A percentile compares a stretch with the other conserved stretches of the same genome.
Evolutionary conservation across 1,140 invertebrate species (phyloP).

Genomic region (Patella vulgata): DNA sequence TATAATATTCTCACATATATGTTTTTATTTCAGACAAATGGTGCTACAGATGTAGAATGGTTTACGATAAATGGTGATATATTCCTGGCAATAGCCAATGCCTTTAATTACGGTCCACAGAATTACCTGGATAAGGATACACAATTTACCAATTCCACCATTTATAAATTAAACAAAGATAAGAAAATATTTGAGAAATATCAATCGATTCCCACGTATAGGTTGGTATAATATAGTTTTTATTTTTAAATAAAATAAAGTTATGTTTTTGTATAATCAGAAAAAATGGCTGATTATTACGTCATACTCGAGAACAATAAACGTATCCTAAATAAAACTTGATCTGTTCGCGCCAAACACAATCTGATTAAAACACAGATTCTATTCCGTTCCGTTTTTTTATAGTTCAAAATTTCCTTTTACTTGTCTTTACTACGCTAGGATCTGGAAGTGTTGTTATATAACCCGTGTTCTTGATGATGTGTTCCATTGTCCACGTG

Average conservation of each 20-base stretch:
- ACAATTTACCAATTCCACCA: conserved; percentile 58
- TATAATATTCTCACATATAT: too few species aligned
- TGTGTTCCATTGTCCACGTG: conserved; percentile 2
- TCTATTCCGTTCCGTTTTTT: neutral
- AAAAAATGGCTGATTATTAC: neutral
- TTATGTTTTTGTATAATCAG: neutral
- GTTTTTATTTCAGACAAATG: conserved; percentile 57
- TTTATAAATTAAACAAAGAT: conserved; percentile 55
- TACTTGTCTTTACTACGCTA: too few species aligned
- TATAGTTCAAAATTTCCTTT: too few species aligned
- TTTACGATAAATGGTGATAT: conserved; percentile 51
- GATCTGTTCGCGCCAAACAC: neutral
- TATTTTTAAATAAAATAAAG: neutral
- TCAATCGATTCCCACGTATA: conserved; percentile 56
- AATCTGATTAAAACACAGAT: neutral
- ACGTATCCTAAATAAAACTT: neutral
- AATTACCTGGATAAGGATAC: conserved; percentile 50
- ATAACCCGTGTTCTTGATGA: too few species aligned
- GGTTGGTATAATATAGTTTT: conserved; percentile 50
- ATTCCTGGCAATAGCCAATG: conserved; percentile 60
- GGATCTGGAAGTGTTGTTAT: too few species aligned
- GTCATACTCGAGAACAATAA: neutral
- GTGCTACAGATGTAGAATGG: conserved; percentile 62
- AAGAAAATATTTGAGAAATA: conserved; percentile 54
- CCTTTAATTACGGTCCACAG: conserved; percentile 62